Percentiles rank a stretch among this genome's conserved stretches.
phyloP scores from a whole-genome alignment of 2,888 invertebrate species.

The Gryllus longicercus region DNA sequence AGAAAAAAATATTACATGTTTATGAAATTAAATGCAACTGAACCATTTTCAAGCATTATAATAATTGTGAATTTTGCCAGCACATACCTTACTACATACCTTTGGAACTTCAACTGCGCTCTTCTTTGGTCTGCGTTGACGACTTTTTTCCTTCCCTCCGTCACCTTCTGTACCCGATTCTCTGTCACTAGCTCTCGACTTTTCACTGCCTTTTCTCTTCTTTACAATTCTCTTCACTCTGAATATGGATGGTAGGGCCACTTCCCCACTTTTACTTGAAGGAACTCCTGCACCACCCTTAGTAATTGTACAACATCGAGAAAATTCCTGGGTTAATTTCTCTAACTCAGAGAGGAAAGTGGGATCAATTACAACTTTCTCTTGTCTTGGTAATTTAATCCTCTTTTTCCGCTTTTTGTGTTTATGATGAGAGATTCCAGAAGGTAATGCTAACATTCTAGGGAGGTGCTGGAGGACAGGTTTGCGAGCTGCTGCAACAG shows the following conservation, averaged over 20 bases:
- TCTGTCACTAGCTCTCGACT: constrained; percentile 40
- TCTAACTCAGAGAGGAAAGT: constrained; percentile 54
- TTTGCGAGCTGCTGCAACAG: neutral
- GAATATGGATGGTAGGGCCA: constrained; percentile 49
- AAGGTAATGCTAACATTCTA: constrained; percentile 30
- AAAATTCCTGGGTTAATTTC: constrained; percentile 49
- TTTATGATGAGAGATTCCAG: constrained; percentile 44
- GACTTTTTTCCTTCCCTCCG: constrained; percentile 38
- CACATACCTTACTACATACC: constrained; percentile 36
- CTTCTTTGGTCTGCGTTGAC: constrained; percentile 43
- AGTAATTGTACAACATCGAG: constrained; percentile 33
- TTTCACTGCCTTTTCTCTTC: constrained; percentile 56
- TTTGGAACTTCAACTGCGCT: constrained; percentile 42
- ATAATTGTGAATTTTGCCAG: no score
- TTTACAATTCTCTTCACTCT: constrained; percentile 63
- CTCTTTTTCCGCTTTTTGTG: constrained; percentile 45
- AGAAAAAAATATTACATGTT: no score
- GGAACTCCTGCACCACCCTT: constrained; percentile 24
- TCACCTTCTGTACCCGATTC: constrained; percentile 46
- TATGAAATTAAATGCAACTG: no score
- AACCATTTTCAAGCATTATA: no score
- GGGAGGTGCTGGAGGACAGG: constrained; percentile 11
- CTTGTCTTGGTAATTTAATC: constrained; percentile 38
- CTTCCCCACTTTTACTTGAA: constrained; percentile 37
- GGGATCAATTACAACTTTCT: constrained; percentile 42